Base-by-base conservation (phyloP, 1,140 invertebrate species). In the Dreissena polymorpha region DNA sequence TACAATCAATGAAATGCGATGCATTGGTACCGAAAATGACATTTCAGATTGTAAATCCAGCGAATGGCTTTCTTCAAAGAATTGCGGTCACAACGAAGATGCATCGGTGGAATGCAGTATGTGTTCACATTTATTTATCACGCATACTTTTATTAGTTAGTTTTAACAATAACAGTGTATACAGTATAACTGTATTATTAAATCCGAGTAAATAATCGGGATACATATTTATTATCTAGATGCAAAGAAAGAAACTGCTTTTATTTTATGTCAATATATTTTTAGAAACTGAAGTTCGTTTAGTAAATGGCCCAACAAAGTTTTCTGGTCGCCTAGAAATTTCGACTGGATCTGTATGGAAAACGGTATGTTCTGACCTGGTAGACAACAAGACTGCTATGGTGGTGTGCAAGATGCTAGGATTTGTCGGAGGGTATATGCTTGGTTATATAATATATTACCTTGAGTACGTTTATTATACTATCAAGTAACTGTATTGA, bases 91-190 rank as follows among this genome's bases (percentile, higher is more conserved):
- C 23, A 12, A 51, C 0, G 76, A 79, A n/a, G 67, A 70, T 71
- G 65, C 53, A 53, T 49, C 76, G 23, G 67, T 79, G 23, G 67
- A 79, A 63, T 79, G 76, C 29, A n/a, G 76, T 79, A 79, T 25
- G 64, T 53, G 0, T 77, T 39, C 39, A 39, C 39, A 39, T 39
- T 5, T 5, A 2, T 39, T 39, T 5, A 39, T 39, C 39, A n/a
- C n/a, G n/a, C n/a, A 39, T 39, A 2, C 39, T 39, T 2, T 39
- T 39, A 39, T 39, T 39, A 39, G 39, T 39, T 39, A 39, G 39
- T 39, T 39, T 39, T 39, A 2, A 39, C 39, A 39, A 39, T 39
- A 39, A 39, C 12, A 13, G 55, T 57, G 7, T 25, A 8, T 14
- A 68, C 27, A 8, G 49, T 23, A 68, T 29, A 13, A 25, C 25